Conservation (phyloP, 2,797 vertebrate species). For the Leucoraja ocellata region DNA sequence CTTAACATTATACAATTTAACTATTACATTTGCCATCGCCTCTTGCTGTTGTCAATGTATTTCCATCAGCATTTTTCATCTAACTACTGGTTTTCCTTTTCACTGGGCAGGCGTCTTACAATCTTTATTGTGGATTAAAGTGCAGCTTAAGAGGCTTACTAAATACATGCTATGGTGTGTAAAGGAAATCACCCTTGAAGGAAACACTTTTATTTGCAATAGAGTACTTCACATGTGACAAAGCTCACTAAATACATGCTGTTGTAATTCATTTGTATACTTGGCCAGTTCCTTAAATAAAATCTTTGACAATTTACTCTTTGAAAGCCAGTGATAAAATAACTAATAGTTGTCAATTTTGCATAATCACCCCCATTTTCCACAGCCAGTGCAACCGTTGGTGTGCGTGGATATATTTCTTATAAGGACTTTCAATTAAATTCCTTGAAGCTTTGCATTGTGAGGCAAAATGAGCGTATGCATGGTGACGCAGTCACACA, state of each 20-base stretch:
- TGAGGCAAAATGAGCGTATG: neutral
- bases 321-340: neutral
- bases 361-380: neutral
- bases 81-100: constrained; percentile 12
- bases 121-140: constrained; percentile 33
- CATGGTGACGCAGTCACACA: neutral
- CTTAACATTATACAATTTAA: constrained; percentile 8
- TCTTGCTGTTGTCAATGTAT: constrained; percentile 25
- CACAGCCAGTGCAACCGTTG: neutral
- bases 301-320: constrained; percentile 18
- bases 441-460: neutral
- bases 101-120: neutral
- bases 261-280: neutral
- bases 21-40: constrained; percentile 6
- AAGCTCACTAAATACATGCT: constrained; percentile 17
- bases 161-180: constrained; percentile 1
- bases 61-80: neutral
- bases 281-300: neutral
- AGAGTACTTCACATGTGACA: constrained; percentile 26
- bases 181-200: constrained; percentile 28
- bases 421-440: constrained; percentile 11
- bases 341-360: constrained; percentile 19
- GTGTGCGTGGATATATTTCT: neutral
- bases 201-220: neutral
- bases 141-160: neutral